phyloP scores from a whole-genome alignment of 1,140 invertebrate species.

The Leptinotarsa lineolata region DNA sequence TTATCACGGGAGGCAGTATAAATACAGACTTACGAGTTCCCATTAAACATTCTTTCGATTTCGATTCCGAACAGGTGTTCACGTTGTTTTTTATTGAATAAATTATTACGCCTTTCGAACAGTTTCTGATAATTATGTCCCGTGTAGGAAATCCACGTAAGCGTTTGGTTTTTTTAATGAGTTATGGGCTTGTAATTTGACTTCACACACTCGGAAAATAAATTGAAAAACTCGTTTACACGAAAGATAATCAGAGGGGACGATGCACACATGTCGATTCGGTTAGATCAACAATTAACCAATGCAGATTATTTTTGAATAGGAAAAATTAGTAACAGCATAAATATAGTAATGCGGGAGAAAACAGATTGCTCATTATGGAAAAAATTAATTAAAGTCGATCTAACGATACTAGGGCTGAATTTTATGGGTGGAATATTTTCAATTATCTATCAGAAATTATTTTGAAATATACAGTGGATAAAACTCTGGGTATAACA shows the following conservation, averaged over 20 bases:
- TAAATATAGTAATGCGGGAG: too few species aligned
- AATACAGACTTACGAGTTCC: not conserved
- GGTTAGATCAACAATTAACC: too few species aligned
- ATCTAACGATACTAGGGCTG: too few species aligned
- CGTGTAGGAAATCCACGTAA: not conserved
- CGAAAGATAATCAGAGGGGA: not conserved
- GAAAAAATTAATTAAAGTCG: too few species aligned
- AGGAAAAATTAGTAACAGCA: too few species aligned
- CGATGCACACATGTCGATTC: not conserved
- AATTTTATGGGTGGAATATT: too few species aligned
- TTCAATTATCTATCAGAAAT: too few species aligned
- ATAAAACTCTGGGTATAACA: too few species aligned
- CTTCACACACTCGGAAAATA: not conserved
- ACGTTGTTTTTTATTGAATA: conserved; percentile 5
- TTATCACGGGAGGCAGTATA: not conserved
- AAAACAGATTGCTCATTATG: too few species aligned
- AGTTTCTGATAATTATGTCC: conserved; percentile 2
- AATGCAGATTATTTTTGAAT: too few species aligned
- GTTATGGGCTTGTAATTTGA: conserved; percentile 5
- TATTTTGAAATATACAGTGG: too few species aligned
- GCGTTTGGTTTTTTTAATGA: not conserved
- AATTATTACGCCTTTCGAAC: conserved; percentile 4
- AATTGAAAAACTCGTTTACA: conserved; percentile 3
- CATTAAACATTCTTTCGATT: conserved; percentile 5
- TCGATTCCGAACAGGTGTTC: conserved; percentile 3